A percentile compares a stretch with the other conserved stretches of the same genome.
Evolutionary conservation across 2,797 vertebrate genomes (phyloP).

Genomic region (Chaunax sp.): DNA sequence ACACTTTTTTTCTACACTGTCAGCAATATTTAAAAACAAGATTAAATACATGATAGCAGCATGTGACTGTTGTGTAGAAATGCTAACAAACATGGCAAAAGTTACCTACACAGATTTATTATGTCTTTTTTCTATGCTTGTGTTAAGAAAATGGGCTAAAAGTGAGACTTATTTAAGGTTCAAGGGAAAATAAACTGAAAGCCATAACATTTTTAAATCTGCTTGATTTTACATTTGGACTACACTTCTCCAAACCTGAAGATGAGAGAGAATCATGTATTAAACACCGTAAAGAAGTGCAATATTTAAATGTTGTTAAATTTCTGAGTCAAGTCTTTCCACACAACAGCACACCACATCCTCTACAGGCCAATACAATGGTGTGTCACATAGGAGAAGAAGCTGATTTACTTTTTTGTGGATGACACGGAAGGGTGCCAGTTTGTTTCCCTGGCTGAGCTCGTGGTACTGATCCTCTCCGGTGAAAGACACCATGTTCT

Average conservation of each 20-base stretch:
- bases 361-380: not conserved
- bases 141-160: not conserved
- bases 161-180: not conserved
- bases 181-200: too few relatives aligned
- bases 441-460: slow-evolving; percentile 89
- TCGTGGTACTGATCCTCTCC: slow-evolving; percentile 92
- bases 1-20: not conserved
- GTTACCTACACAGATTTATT: too few relatives aligned
- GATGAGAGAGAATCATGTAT: not conserved
- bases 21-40: not conserved
- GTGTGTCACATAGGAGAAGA: not conserved
- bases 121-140: not conserved
- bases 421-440: slow-evolving; percentile 81
- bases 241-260: not conserved
- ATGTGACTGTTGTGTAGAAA: not conserved
- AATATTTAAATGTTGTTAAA: slow-evolving; percentile 4
- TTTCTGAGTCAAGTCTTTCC: not conserved
- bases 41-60: too few relatives aligned
- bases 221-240: not conserved
- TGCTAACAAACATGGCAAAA: not conserved
- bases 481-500: slow-evolving; percentile 92
- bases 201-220: too few relatives aligned
- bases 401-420: slow-evolving; percentile 88
- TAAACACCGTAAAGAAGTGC: slow-evolving; percentile 11
- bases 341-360: slow-evolving; percentile 1